Evolutionary conservation across 2,797 vertebrate genomes (phyloP).

Genomic region (Sebastes melanostomus): DNA sequence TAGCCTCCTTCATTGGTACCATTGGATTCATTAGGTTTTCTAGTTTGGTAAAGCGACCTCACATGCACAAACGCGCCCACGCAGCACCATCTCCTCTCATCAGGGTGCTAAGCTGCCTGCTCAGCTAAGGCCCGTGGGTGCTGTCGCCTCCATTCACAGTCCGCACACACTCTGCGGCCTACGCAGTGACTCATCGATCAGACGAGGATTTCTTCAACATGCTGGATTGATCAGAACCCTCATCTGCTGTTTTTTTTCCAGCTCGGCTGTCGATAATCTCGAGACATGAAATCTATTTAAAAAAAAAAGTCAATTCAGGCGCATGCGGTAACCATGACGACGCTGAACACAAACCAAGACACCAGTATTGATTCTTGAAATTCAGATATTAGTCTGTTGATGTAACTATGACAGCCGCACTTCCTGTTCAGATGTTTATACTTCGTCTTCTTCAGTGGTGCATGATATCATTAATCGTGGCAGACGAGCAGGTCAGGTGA

Average conservation of each 20-base stretch:
- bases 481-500: constrained; percentile 38
- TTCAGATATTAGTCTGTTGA: neutral
- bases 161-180: neutral
- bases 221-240: neutral
- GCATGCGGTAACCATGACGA: neutral
- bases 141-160: neutral
- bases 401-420: neutral
- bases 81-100: constrained; percentile 18
- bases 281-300: neutral
- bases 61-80: neutral
- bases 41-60: neutral
- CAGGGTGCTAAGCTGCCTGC: constrained; percentile 23
- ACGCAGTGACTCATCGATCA: neutral
- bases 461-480: neutral
- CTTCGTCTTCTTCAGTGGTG: neutral
- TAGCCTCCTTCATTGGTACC: too few relatives aligned
- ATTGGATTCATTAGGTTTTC: too few relatives aligned
- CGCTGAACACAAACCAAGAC: neutral
- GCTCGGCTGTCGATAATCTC: neutral
- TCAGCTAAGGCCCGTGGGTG: constrained; percentile 26
- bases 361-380: neutral
- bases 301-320: neutral
- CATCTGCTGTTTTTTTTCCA: neutral
- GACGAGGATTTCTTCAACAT: neutral
- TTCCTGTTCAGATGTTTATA: neutral